Percentiles rank a stretch among this genome's conserved stretches.
These are phyloP conservation scores for Ctena decussata DNA, from an alignment of 2,888 invertebrate genomes.

Conservation along the genomic window DNA sequence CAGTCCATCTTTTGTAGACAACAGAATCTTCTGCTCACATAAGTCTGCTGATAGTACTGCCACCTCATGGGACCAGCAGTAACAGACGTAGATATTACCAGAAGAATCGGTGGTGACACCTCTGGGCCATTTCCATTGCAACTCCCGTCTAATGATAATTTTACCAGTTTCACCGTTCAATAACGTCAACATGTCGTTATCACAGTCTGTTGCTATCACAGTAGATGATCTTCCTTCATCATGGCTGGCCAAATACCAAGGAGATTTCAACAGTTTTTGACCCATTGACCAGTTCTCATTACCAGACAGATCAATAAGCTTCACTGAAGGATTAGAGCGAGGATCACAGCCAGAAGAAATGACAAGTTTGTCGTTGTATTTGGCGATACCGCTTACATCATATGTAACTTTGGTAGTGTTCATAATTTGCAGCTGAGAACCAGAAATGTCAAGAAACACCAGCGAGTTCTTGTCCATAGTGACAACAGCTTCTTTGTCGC, in stretches of 20 bases:
- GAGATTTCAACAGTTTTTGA: background rate
- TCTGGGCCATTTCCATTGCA: background rate
- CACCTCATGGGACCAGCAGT: background rate
- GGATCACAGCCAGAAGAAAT: background rate
- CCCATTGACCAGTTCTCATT: background rate
- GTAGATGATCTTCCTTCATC: background rate
- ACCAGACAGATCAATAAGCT: background rate
- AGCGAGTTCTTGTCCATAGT: background rate
- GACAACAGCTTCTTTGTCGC: background rate
- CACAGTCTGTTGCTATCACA: background rate
- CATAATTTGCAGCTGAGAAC: background rate
- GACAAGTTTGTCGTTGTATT: background rate
- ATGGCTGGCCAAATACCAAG: background rate
- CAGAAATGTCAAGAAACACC: background rate
- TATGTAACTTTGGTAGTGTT: background rate
- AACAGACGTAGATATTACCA: background rate
- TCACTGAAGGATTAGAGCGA: background rate
- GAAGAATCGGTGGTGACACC: background rate
- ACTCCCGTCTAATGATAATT: background rate
- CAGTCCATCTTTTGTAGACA: background rate
- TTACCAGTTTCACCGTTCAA: background rate
- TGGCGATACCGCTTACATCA: background rate
- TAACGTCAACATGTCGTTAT: background rate
- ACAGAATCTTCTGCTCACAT: background rate
- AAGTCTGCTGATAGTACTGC: background rate